Evolutionary conservation across 2,888 invertebrate species (phyloP).

Genomic region (Bugula neritina): DNA sequence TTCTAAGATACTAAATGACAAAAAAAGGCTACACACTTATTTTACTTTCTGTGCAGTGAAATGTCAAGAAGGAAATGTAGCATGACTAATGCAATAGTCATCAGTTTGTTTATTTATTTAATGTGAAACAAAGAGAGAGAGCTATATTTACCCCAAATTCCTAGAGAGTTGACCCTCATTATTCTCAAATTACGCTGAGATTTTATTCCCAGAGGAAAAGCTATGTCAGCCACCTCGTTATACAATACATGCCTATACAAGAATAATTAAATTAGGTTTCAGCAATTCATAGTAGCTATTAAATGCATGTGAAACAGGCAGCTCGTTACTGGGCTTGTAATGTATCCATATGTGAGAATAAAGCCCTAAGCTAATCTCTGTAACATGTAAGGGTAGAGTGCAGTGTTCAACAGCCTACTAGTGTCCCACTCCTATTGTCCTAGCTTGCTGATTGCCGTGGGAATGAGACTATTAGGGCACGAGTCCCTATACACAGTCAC

Average conservation of each 20-base stretch:
- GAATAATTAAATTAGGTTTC: neutral
- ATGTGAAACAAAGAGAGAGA: no score
- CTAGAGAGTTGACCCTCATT: no score
- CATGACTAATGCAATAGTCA: no score
- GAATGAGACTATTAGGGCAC: neutral
- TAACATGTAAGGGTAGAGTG: neutral
- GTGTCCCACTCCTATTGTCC: neutral
- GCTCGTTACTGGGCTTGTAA: neutral
- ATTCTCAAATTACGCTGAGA: no score
- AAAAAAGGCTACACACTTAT: no score
- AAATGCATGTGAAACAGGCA: neutral
- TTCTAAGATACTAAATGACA: no score
- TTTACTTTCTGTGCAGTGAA: no score
- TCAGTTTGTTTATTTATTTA: no score
- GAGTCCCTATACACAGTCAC: neutral
- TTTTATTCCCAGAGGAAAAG: no score
- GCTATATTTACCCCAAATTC: no score
- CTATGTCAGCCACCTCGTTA: no score
- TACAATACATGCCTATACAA: neutral
- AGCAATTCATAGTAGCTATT: neutral
- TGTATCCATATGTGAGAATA: neutral
- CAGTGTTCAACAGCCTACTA: neutral
- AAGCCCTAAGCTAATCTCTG: neutral
- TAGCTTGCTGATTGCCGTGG: constrained; percentile 17
- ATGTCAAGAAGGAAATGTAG: no score